Evolutionary conservation across 2,888 invertebrate genomes (phyloP).

Genomic region (Latheticus oryzae): DNA sequence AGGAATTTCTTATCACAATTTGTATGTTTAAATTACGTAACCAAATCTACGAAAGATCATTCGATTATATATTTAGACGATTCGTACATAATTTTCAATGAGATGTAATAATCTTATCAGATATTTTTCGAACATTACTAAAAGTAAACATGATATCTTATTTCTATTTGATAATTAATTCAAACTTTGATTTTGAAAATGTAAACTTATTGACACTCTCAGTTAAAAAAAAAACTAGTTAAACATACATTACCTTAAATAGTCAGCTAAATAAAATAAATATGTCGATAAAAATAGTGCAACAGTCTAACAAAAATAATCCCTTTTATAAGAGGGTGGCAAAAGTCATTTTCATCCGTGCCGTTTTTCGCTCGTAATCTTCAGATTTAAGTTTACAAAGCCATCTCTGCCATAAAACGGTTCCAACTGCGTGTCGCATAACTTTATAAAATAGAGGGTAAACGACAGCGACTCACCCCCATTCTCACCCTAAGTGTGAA

Average conservation of each 20-base stretch:
- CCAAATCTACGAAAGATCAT: no score
- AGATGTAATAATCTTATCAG: no score
- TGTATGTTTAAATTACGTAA: no score
- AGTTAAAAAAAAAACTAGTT: no score
- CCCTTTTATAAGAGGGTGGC: not conserved
- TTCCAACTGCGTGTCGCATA: slow-evolving; percentile 35
- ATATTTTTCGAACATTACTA: no score
- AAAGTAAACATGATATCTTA: no score
- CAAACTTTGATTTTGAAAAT: no score
- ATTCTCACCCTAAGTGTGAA: slow-evolving; percentile 45
- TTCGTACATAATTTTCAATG: no score
- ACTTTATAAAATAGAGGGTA: slow-evolving; percentile 41
- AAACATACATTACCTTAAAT: not conserved
- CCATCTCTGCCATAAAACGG: slow-evolving; percentile 22
- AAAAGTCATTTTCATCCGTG: slow-evolving; percentile 4
- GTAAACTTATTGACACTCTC: no score
- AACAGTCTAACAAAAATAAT: not conserved
- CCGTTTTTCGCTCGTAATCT: slow-evolving; percentile 20
- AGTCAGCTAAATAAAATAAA: not conserved
- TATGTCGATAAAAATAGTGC: not conserved
- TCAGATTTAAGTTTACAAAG: slow-evolving; percentile 29
- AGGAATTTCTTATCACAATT: no score
- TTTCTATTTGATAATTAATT: no score
- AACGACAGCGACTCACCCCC: slow-evolving; percentile 43
- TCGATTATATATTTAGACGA: no score